These are phyloP conservation scores for Pantherophis vulpinus DNA, from an alignment of 2,797 vertebrate genomes.

Conservation along the genomic window DNA sequence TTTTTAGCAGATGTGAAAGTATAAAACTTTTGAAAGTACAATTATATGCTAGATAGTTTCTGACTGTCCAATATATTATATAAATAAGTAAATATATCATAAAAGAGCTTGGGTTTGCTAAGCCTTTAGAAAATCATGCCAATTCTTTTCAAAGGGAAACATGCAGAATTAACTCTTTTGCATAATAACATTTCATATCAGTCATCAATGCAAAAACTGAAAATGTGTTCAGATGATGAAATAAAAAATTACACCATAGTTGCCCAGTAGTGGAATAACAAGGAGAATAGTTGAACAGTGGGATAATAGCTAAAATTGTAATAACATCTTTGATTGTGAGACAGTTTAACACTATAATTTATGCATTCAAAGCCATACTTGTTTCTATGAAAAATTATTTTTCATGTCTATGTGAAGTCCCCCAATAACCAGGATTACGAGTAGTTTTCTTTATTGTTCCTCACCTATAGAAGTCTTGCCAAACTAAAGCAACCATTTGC, in stretches of 20 bases:
- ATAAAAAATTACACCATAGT: not conserved
- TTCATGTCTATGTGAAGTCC: not conserved
- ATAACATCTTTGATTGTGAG: not conserved
- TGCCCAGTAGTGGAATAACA: not conserved
- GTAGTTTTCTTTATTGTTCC: not conserved
- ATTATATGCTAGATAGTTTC: not conserved
- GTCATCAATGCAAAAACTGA: not conserved
- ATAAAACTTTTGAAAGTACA: not conserved
- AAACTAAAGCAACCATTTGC: not conserved
- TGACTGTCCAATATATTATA: not conserved
- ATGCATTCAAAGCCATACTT: not conserved
- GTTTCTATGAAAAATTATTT: not conserved
- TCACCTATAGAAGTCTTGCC: not conserved
- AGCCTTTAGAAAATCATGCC: not conserved
- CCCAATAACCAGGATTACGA: not conserved
- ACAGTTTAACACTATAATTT: not conserved
- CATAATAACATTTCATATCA: not conserved
- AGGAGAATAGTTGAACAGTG: not conserved
- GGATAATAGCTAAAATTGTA: not conserved
- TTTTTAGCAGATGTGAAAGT: slow-evolving; percentile 5
- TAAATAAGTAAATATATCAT: not conserved
- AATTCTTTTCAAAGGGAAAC: not conserved
- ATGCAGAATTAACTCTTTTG: not conserved
- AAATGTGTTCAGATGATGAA: not conserved
- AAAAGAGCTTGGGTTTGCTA: not conserved